phyloP scores from a whole-genome alignment of 2,113 vertebrate genomes.

The Salvator merianae region DNA sequence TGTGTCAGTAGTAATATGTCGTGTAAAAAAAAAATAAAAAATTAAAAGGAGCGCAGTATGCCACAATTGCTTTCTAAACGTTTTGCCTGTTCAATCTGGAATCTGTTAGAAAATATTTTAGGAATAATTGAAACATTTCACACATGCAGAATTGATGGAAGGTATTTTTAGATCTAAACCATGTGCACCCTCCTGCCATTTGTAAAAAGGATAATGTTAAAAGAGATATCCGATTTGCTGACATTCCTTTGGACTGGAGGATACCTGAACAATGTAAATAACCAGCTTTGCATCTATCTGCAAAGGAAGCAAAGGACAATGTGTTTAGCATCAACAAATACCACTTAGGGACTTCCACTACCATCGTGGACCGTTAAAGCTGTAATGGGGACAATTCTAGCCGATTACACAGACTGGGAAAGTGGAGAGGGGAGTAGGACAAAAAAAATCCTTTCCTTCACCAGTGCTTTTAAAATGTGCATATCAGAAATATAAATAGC shows the following conservation, averaged over 20 bases:
- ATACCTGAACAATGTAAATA: conserved; percentile 59
- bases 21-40: conserved; percentile 57
- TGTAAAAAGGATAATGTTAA: conserved; percentile 69
- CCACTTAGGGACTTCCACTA: neutral
- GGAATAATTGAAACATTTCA: conserved; percentile 80
- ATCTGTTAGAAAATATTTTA: conserved; percentile 71
- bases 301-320: conserved; percentile 39
- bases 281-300: conserved; percentile 60
- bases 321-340: neutral
- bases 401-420: too few species aligned
- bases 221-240: conserved; percentile 56
- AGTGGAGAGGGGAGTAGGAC: neutral
- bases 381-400: neutral
- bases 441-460: too few species aligned
- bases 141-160: conserved; percentile 71
- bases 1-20: conserved; percentile 66
- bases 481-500: neutral
- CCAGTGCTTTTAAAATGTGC: too few species aligned
- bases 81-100: conserved; percentile 71
- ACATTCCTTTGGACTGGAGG: conserved; percentile 57
- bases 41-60: conserved; percentile 67
- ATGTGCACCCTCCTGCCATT: conserved; percentile 52
- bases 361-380: neutral
- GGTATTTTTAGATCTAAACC: conserved; percentile 72
- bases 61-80: conserved; percentile 62